These are phyloP conservation scores for Malurus melanocephalus DNA, from an alignment of 2,113 vertebrate genomes.

Conservation along the genomic window DNA sequence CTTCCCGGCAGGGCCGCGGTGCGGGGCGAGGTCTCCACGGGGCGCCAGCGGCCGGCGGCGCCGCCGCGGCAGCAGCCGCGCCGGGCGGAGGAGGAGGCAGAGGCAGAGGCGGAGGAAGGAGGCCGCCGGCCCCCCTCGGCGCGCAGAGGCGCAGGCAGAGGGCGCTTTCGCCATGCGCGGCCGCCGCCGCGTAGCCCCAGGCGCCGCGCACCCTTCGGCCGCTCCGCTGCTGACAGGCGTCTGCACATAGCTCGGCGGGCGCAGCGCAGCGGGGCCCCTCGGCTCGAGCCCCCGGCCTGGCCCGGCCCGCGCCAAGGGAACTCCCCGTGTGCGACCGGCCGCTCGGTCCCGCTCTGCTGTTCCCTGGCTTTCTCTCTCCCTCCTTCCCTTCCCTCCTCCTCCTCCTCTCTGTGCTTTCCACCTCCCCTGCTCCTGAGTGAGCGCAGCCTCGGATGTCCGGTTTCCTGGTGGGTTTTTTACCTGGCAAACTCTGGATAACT, in stretches of 20 bases:
- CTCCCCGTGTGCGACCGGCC: not conserved
- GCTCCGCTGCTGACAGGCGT: not conserved
- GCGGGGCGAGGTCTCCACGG: not conserved
- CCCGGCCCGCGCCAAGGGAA: not conserved
- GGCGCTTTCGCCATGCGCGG: slow-evolving; percentile 72
- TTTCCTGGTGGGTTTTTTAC: slow-evolving; percentile 65
- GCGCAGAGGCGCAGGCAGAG: slow-evolving; percentile 69
- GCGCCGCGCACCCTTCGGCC: slow-evolving; percentile 17
- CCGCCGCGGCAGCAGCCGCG: not conserved
- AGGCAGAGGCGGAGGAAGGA: not conserved
- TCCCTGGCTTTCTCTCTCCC: not conserved
- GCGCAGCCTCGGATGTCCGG: slow-evolving; percentile 70
- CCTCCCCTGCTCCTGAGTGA: slow-evolving; percentile 36
- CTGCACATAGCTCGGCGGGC: not conserved
- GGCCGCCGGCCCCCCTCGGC: slow-evolving; percentile 38
- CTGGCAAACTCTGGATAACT: slow-evolving; percentile 54
- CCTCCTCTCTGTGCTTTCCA: not conserved
- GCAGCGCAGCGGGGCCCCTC: not conserved
- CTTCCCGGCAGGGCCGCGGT: not conserved
- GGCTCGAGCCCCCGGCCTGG: not conserved
- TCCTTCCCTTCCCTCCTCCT: not conserved
- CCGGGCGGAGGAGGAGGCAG: not conserved
- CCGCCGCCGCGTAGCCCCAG: slow-evolving; percentile 34
- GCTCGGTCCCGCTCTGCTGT: not conserved
- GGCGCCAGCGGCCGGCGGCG: not conserved